These are phyloP conservation scores for Adrianichthys oophorus DNA, from an alignment of 2,797 vertebrate genomes.

Conservation along the genomic window DNA sequence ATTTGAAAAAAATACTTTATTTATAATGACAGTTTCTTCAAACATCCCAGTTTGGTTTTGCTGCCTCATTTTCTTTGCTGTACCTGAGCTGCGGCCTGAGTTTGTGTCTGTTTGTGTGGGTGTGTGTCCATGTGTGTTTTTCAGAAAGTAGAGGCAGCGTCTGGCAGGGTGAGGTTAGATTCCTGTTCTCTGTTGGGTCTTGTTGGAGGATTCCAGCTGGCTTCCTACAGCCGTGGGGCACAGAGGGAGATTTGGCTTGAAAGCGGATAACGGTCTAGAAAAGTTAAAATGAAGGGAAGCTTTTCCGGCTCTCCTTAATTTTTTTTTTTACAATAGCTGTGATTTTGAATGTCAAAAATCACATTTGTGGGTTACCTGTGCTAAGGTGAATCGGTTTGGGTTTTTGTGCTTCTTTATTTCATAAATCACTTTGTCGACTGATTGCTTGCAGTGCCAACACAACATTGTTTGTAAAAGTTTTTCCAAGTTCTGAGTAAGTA, in stretches of 20 bases:
- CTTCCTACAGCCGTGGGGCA: conserved; percentile 50
- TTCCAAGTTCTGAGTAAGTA: too few species aligned
- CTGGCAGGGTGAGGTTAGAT: conserved; percentile 66
- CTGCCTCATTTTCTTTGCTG: background rate
- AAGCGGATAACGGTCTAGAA: conserved; percentile 57
- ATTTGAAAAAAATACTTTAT: too few species aligned
- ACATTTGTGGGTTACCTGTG: too few species aligned
- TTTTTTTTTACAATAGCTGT: too few species aligned
- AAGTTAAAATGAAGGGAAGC: background rate
- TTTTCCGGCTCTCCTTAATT: too few species aligned
- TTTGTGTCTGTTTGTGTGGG: conserved; percentile 7
- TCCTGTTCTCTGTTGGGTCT: conserved; percentile 80
- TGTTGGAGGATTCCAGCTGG: conserved; percentile 75
- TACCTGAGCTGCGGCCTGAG: background rate
- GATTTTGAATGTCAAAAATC: too few species aligned
- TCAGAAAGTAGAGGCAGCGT: conserved; percentile 4
- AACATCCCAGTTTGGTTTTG: background rate
- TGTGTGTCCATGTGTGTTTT: background rate
- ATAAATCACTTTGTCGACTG: too few species aligned
- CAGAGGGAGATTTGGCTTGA: conserved; percentile 12
- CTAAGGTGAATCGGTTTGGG: too few species aligned
- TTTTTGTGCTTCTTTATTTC: too few species aligned
- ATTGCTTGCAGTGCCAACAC: too few species aligned
- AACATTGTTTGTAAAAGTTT: too few species aligned
- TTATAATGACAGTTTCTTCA: too few species aligned